phyloP scores from a whole-genome alignment of 2,797 vertebrate species.

The Mormyrus proboscirostris region DNA sequence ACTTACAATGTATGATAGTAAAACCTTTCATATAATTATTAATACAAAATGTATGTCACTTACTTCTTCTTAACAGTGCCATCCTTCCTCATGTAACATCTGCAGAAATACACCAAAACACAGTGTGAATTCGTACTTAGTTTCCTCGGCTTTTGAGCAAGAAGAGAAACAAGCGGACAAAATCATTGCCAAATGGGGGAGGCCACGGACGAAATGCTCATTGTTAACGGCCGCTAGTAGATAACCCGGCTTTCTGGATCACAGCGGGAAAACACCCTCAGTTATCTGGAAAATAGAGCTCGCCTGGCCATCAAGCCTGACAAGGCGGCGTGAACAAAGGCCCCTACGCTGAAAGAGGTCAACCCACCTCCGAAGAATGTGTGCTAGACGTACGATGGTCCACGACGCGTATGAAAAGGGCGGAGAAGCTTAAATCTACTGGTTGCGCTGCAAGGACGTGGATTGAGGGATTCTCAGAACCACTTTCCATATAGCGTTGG shows the following conservation, averaged over 20 bases:
- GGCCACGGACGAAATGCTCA: neutral
- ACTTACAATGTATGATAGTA: neutral
- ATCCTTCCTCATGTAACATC: neutral
- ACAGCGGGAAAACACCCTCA: neutral
- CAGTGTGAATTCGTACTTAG: neutral
- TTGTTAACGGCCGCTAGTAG: neutral
- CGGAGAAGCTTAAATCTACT: neutral
- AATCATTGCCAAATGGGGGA: neutral
- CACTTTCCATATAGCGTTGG: conserved; percentile 43
- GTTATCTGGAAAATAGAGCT: neutral
- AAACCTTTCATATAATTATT: neutral
- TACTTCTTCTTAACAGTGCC: conserved; percentile 23
- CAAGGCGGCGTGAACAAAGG: neutral
- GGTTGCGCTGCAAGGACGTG: conserved; percentile 37
- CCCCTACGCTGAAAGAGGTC: neutral
- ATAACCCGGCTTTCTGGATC: neutral
- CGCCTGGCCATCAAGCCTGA: neutral
- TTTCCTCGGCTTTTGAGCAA: neutral
- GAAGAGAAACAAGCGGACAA: neutral
- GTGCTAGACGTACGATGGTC: neutral
- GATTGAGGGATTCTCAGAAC: conserved; percentile 23
- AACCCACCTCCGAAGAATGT: neutral
- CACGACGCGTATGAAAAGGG: neutral
- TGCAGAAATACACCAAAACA: neutral
- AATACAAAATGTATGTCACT: conserved; percentile 3